These are phyloP conservation scores for Eleutherodactylus coqui DNA, from an alignment of 2,797 vertebrate species.

Conservation along the genomic window DNA sequence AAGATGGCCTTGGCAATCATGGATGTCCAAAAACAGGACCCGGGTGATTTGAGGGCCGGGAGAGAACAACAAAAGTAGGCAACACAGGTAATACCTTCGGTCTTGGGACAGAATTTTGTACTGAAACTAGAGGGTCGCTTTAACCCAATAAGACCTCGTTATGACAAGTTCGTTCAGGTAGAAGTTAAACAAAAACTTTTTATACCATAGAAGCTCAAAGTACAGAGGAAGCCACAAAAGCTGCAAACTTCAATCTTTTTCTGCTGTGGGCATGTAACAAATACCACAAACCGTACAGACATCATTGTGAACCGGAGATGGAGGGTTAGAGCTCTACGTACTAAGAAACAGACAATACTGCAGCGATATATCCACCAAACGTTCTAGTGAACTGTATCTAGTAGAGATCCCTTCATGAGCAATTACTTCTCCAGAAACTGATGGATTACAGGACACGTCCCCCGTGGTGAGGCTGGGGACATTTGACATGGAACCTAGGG, in stretches of 20 bases:
- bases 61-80: too few relatives aligned
- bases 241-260: neutral
- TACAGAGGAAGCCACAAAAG: neutral
- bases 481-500: neutral
- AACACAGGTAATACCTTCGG: too few relatives aligned
- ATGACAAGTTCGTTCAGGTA: too few relatives aligned
- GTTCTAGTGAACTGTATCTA: too few relatives aligned
- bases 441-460: neutral
- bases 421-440: too few relatives aligned
- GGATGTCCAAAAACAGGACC: too few relatives aligned
- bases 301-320: neutral
- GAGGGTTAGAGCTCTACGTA: neutral
- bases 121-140: too few relatives aligned
- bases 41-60: too few relatives aligned
- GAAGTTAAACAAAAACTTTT: neutral
- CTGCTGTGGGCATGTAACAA: neutral
- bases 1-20: too few relatives aligned
- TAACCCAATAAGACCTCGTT: too few relatives aligned
- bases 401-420: neutral
- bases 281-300: neutral
- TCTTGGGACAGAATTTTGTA: too few relatives aligned
- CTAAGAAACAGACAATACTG: neutral
- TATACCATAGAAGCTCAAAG: neutral
- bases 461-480: neutral
- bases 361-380: neutral